phyloP scores from a whole-genome alignment of 2,888 invertebrate species.

The Lepidonotus clava region DNA sequence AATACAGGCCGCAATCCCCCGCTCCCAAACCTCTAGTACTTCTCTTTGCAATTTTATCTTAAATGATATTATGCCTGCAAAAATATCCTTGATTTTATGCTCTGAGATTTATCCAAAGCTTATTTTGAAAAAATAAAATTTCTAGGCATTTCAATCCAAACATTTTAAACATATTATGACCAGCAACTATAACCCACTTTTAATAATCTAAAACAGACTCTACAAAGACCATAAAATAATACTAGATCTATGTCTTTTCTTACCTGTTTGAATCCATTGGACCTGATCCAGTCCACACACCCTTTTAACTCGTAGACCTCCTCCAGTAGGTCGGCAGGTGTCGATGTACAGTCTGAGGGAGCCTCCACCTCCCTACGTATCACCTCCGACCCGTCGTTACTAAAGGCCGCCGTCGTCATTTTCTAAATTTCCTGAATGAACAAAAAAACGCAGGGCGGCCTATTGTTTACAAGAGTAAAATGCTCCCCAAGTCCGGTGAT shows the following conservation, averaged over 20 bases:
- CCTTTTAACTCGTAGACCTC: slow-evolving; percentile 84
- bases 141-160: not conserved
- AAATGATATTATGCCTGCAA: no score
- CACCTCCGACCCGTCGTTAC: slow-evolving; percentile 65
- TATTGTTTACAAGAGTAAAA: no score
- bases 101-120: not conserved
- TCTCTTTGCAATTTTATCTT: no score
- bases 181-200: no score
- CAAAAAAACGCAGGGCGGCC: no score
- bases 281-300: slow-evolving; percentile 87
- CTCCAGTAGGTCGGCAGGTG: slow-evolving; percentile 70
- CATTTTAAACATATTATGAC: not conserved
- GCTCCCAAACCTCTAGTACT: no score
- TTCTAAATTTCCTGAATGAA: no score
- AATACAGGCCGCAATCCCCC: not conserved
- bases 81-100: not conserved
- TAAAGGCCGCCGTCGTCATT: slow-evolving; percentile 60
- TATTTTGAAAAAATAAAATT: not conserved
- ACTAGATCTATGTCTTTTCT: slow-evolving; percentile 59
- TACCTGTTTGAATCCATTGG: slow-evolving; percentile 86
- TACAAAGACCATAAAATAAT: not conserved
- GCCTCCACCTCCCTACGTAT: slow-evolving; percentile 63
- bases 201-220: not conserved
- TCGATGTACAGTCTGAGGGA: not conserved
- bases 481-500: no score